phyloP scores from a whole-genome alignment of 2,113 vertebrate species.

The Galbula dea region DNA sequence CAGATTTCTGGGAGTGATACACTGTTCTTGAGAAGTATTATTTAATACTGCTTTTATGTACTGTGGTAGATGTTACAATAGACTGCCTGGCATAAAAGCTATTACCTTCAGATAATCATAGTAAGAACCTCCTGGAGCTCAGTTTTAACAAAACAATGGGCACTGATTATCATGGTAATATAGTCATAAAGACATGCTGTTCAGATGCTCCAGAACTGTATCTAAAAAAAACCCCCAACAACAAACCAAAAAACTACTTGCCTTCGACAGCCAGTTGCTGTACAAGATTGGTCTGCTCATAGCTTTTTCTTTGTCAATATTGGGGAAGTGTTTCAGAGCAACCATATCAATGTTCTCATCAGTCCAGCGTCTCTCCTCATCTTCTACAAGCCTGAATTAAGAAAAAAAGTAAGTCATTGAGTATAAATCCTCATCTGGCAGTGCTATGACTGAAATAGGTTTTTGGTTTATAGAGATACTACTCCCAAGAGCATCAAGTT shows the following conservation, averaged over 20 bases:
- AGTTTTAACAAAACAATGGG: not conserved
- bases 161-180: accelerated
- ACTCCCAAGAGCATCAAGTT: not conserved
- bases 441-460: not conserved
- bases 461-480: not conserved
- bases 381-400: slow-evolving; percentile 86
- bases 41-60: not conserved
- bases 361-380: slow-evolving; percentile 97
- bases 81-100: not conserved
- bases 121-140: not conserved
- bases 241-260: slow-evolving; percentile 39
- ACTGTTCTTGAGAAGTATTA: not conserved
- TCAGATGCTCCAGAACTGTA: not conserved
- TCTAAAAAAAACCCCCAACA: not conserved
- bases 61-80: not conserved
- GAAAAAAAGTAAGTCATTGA: not conserved
- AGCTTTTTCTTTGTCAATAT: slow-evolving; percentile 93
- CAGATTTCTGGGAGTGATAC: not conserved
- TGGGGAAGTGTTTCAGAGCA: slow-evolving; percentile 96
- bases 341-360: slow-evolving; percentile 96
- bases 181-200: not conserved
- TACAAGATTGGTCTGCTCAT: slow-evolving; percentile 94
- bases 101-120: not conserved
- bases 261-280: slow-evolving; percentile 99
- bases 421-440: not conserved